phyloP scores from a whole-genome alignment of 2,113 vertebrate species.

The Pangasianodon gigas region DNA sequence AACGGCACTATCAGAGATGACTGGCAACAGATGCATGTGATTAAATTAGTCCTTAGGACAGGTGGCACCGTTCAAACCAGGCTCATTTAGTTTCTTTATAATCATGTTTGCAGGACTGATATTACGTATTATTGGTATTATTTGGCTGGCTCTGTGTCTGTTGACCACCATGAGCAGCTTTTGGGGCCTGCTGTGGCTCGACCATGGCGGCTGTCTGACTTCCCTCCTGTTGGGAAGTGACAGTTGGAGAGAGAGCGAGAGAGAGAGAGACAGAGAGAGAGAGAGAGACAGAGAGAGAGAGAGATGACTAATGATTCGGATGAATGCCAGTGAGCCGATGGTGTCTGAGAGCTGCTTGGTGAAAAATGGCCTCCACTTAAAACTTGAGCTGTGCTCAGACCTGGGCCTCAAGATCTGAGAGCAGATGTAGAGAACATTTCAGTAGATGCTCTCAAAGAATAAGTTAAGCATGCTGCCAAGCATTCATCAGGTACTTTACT shows the following conservation, averaged over 20 bases:
- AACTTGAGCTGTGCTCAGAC: neutral
- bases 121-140: slow-evolving; percentile 5
- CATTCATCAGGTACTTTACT: neutral
- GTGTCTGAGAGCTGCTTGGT: neutral
- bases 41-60: slow-evolving; percentile 32
- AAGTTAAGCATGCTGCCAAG: neutral
- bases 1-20: neutral
- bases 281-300: neutral
- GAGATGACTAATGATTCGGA: slow-evolving; percentile 39
- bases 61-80: slow-evolving; percentile 36
- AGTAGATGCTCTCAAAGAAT: neutral
- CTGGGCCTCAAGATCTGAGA: neutral
- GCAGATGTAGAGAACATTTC: neutral
- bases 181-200: slow-evolving; percentile 2
- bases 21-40: slow-evolving; percentile 9
- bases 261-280: neutral
- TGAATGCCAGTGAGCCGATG: slow-evolving; percentile 33
- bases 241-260: neutral
- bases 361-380: slow-evolving; percentile 30
- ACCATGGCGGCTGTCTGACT: slow-evolving; percentile 16
- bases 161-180: slow-evolving; percentile 9
- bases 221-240: slow-evolving; percentile 22
- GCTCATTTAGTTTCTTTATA: slow-evolving; percentile 38
- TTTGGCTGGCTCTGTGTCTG: slow-evolving; percentile 5
- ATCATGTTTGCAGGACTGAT: slow-evolving; percentile 21